A percentile compares a stretch with the other conserved stretches of the same genome.
These are phyloP conservation scores for Lethocerus indicus DNA, from an alignment of 1,140 invertebrate species.

Conservation along the genomic window DNA sequence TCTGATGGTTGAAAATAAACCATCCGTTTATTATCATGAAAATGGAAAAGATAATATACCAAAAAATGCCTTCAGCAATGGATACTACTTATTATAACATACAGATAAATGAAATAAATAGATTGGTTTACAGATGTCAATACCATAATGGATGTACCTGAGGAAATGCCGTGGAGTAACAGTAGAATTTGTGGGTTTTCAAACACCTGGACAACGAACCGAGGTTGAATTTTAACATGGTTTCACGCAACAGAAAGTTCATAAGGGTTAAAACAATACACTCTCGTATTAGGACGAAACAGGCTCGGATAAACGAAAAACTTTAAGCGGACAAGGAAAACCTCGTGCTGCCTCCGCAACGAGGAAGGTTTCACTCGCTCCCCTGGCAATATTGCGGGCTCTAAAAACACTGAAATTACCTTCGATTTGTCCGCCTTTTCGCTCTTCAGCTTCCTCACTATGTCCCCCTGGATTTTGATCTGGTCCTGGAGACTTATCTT, in stretches of 20 bases:
- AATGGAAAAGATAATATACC: too few species aligned
- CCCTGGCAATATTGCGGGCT: too few species aligned
- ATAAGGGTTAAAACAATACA: neutral
- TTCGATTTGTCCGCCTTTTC: constrained; percentile 53
- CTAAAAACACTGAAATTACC: constrained; percentile 29
- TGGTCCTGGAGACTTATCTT: constrained; percentile 29
- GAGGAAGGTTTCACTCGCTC: constrained; percentile 4
- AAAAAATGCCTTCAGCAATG: too few species aligned
- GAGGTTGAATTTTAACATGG: neutral
- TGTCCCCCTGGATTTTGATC: constrained; percentile 64
- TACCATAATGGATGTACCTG: too few species aligned
- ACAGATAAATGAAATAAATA: too few species aligned
- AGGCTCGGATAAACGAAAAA: too few species aligned
- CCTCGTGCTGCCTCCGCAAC: neutral
- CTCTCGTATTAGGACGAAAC: neutral
- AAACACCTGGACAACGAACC: neutral
- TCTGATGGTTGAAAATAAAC: too few species aligned
- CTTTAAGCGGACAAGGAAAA: neutral
- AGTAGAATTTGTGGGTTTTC: neutral
- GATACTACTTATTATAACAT: too few species aligned
- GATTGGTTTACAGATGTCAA: too few species aligned
- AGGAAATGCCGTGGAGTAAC: too few species aligned
- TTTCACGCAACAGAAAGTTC: neutral
- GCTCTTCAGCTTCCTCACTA: constrained; percentile 64
- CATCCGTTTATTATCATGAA: too few species aligned